Percentiles rank a stretch among this genome's conserved stretches.
Evolutionary conservation across 2,113 vertebrate genomes (phyloP).

Genomic region (Rhagologus leucostigma): DNA sequence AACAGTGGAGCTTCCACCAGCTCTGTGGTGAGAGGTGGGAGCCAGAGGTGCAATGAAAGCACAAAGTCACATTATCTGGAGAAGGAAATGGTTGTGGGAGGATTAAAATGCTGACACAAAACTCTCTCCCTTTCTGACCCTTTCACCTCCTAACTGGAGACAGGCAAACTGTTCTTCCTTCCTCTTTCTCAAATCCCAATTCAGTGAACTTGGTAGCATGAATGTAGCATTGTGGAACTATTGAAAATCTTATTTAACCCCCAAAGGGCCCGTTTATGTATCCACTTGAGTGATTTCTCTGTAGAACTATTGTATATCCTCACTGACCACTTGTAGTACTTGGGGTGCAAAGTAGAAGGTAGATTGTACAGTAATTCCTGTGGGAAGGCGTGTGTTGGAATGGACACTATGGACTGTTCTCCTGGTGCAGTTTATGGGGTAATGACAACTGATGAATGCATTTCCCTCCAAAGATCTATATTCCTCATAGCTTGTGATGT

Average conservation of each 20-base stretch:
- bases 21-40: neutral
- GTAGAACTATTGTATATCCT: constrained; percentile 16
- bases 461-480: constrained; percentile 61
- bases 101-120: neutral
- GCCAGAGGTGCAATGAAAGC: neutral
- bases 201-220: constrained; percentile 63
- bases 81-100: neutral
- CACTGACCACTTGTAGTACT: neutral
- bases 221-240: constrained; percentile 63
- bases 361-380: neutral
- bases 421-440: neutral
- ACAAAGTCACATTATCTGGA: neutral
- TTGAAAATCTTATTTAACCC: neutral
- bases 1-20: neutral
- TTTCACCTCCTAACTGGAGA: neutral
- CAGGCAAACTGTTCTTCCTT: constrained; percentile 5
- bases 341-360: neutral
- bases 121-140: neutral
- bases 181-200: neutral
- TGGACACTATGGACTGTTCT: neutral
- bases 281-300: constrained; percentile 12
- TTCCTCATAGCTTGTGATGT: constrained; percentile 36
- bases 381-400: neutral
- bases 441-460: neutral
- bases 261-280: neutral